A percentile compares a stretch with the other conserved stretches of the same genome.
phyloP scores from a whole-genome alignment of 1,140 invertebrate genomes.

The Condylostylus longicornis region DNA sequence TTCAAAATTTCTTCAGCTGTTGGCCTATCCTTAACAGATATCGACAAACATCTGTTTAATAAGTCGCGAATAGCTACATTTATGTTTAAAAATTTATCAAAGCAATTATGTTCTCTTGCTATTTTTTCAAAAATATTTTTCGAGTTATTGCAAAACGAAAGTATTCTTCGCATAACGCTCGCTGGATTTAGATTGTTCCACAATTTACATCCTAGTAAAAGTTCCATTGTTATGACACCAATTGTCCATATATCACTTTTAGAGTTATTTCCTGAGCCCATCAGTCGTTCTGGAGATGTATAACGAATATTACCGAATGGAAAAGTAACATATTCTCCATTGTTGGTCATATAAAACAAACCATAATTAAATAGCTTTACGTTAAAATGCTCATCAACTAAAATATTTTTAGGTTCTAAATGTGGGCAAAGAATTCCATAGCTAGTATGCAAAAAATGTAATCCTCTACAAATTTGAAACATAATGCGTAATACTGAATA shows the following conservation, averaged over 20 bases:
- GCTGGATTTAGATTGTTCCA: conserved; percentile 58
- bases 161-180: conserved; percentile 55
- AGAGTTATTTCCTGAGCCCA: conserved; percentile 42
- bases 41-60: conserved; percentile 52
- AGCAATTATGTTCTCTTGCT: conserved; percentile 56
- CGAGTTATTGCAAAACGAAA: conserved; percentile 51
- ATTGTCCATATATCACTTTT: conserved; percentile 85
- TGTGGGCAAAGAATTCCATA: conserved; percentile 65
- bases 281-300: conserved; percentile 70
- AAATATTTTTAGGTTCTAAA: conserved; percentile 69
- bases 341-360: conserved; percentile 76
- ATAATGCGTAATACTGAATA: conserved; percentile 42
- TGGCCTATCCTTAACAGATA: conserved; percentile 45
- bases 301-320: conserved; percentile 72
- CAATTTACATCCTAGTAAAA: conserved; percentile 46
- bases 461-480: conserved; percentile 53
- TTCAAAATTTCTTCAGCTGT: conserved; percentile 42
- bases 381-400: conserved; percentile 52
- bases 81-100: conserved; percentile 38
- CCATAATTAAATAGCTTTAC: conserved; percentile 88
- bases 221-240: conserved; percentile 72
- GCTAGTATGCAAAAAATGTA: conserved; percentile 62
- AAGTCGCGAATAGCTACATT: conserved; percentile 40
- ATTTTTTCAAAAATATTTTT: conserved; percentile 55
- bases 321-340: conserved; percentile 54